These are phyloP conservation scores for Spermophilus dauricus DNA, from an alignment of 2,113 vertebrate species.

Conservation along the genomic window DNA sequence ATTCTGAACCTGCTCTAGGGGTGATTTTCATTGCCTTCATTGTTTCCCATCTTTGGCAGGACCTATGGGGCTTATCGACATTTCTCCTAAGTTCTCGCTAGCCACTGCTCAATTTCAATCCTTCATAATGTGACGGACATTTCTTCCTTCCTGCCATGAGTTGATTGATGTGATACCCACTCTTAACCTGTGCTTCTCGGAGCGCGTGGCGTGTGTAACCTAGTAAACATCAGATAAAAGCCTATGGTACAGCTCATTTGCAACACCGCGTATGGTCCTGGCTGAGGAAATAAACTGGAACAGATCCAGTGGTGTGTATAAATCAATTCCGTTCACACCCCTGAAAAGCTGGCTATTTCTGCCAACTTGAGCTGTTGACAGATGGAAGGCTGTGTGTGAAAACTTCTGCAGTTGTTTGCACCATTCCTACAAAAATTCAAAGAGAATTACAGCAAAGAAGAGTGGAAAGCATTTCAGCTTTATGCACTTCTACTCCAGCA, in stretches of 20 bases:
- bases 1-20: neutral
- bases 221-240: constrained; percentile 53
- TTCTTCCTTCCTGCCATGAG: constrained; percentile 77
- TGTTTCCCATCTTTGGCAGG: neutral
- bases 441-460: constrained; percentile 56
- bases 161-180: constrained; percentile 23
- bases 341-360: constrained; percentile 86
- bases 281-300: constrained; percentile 85
- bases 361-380: constrained; percentile 85
- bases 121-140: constrained; percentile 50
- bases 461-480: constrained; percentile 13
- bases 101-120: neutral
- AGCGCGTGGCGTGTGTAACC: neutral
- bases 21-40: neutral
- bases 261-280: constrained; percentile 49
- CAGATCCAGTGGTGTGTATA: constrained; percentile 82
- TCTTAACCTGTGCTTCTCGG: constrained; percentile 9
- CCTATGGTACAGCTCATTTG: neutral
- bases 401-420: constrained; percentile 81
- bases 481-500: neutral
- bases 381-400: constrained; percentile 79
- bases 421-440: constrained; percentile 71
- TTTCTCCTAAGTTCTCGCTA: neutral
- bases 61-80: neutral
- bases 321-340: constrained; percentile 86